A percentile compares a stretch with the other conserved stretches of the same genome.
Evolutionary conservation across 2,797 vertebrate genomes (phyloP).

Genomic region (Pogoniulus pusillus): DNA sequence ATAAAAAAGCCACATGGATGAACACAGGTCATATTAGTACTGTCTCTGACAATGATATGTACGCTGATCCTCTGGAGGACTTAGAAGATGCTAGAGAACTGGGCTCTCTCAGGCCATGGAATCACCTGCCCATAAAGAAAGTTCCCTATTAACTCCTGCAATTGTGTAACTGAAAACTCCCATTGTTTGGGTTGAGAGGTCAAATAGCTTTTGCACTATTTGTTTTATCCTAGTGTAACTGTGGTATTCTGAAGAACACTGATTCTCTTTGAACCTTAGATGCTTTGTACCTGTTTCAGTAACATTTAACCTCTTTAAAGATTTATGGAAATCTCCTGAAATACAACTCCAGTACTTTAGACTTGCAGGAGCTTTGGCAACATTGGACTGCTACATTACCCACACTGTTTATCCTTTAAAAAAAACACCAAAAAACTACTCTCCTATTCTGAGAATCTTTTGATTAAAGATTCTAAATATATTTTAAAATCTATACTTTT

Average conservation of each 20-base stretch:
- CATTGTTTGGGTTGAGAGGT: neutral
- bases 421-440: neutral
- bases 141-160: neutral
- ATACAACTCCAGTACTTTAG: constrained; percentile 15
- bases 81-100: neutral
- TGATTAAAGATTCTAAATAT: constrained; percentile 34
- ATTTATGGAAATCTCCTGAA: neutral
- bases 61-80: neutral
- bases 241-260: neutral
- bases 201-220: neutral
- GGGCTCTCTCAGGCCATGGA: neutral
- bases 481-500: constrained; percentile 51
- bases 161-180: neutral
- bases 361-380: neutral
- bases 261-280: neutral
- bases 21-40: neutral
- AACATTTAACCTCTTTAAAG: neutral
- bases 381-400: neutral
- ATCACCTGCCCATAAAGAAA: neutral
- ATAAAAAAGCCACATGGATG: neutral
- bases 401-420: neutral
- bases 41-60: neutral
- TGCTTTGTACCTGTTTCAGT: neutral
- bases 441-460: constrained; percentile 62
- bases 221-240: neutral